A percentile compares a stretch with the other conserved stretches of the same genome.
Evolutionary conservation across 2,888 invertebrate genomes (phyloP).

Genomic region (Hypomecis atomaria): DNA sequence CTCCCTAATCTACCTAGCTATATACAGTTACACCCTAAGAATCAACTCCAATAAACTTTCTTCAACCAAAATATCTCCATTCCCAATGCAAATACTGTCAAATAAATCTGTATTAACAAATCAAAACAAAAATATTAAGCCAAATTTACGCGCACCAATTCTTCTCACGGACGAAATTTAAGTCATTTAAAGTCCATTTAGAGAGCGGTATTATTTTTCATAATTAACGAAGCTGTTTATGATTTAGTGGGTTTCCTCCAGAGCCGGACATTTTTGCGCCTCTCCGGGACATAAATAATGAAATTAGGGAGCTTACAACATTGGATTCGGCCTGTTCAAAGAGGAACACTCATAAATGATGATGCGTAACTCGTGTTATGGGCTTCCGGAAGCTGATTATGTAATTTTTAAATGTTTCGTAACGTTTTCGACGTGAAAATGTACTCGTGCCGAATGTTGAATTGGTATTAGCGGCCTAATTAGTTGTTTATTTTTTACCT

Average conservation of each 20-base stretch:
- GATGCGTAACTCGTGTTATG: slow-evolving; percentile 24
- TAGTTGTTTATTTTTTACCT: no score
- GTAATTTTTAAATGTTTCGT: slow-evolving; percentile 11
- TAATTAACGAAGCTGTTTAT: slow-evolving; percentile 66
- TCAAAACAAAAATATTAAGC: slow-evolving; percentile 32
- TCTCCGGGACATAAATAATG: slow-evolving; percentile 65
- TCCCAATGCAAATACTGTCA: slow-evolving; percentile 24
- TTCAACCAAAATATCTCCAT: slow-evolving; percentile 19
- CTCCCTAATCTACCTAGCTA: not conserved
- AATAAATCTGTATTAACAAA: slow-evolving; percentile 34
- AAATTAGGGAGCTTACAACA: slow-evolving; percentile 60
- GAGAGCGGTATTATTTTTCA: slow-evolving; percentile 69
- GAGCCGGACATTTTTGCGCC: slow-evolving; percentile 62
- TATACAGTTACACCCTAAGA: not conserved
- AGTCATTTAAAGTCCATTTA: slow-evolving; percentile 60
- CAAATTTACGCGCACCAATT: slow-evolving; percentile 49
- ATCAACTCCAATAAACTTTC: slow-evolving; percentile 2
- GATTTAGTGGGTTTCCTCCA: slow-evolving; percentile 61
- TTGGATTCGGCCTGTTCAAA: slow-evolving; percentile 31
- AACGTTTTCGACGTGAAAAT: slow-evolving; percentile 3
- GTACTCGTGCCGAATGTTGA: not conserved
- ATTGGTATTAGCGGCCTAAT: not conserved
- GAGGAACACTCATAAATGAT: slow-evolving; percentile 26
- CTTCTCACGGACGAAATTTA: slow-evolving; percentile 58
- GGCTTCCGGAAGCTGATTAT: slow-evolving; percentile 11